Conservation (phyloP, 2,888 invertebrate species). For the Mayetiola destructor region DNA sequence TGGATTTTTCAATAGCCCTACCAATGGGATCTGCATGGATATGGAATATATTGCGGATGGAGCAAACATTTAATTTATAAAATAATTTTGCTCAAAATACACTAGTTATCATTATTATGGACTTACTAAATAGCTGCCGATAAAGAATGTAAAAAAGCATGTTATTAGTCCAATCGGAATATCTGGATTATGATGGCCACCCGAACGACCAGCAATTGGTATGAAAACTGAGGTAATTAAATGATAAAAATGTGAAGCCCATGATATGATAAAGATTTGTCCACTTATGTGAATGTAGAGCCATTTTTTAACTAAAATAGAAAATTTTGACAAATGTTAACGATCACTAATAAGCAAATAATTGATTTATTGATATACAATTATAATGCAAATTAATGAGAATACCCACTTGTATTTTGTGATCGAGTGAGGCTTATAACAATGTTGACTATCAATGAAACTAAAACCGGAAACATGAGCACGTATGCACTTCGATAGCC, state of each 20-base stretch:
- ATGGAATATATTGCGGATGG: neutral
- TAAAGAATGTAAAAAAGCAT: conserved; percentile 30
- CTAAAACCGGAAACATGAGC: conserved; percentile 23
- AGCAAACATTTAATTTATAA: neutral
- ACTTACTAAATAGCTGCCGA: conserved; percentile 32
- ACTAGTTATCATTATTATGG: conserved; percentile 8
- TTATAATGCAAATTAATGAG: neutral
- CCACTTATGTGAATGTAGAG: conserved; percentile 26
- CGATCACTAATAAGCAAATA: neutral
- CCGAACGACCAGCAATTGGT: conserved; percentile 36
- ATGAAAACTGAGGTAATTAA: conserved; percentile 27
- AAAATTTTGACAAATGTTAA: neutral
- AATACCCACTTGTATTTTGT: conserved; percentile 25
- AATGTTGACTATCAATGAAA: conserved; percentile 23
- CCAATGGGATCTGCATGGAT: conserved; percentile 23
- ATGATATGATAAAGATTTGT: conserved; percentile 25
- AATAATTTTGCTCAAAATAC: neutral
- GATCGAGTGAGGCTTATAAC: conserved; percentile 22
- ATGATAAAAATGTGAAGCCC: conserved; percentile 26
- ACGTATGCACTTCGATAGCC: conserved; percentile 25
- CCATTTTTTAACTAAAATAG: conserved; percentile 26
- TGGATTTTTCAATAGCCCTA: conserved; percentile 25
- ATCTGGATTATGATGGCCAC: conserved; percentile 36
- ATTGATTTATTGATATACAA: neutral
- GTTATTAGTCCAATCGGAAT: conserved; percentile 33